Evolutionary conservation across 1,140 invertebrate species (phyloP), one percentile per base, ranked within the genome.

Genomic region (Anadara kagoshimensis): DNA sequence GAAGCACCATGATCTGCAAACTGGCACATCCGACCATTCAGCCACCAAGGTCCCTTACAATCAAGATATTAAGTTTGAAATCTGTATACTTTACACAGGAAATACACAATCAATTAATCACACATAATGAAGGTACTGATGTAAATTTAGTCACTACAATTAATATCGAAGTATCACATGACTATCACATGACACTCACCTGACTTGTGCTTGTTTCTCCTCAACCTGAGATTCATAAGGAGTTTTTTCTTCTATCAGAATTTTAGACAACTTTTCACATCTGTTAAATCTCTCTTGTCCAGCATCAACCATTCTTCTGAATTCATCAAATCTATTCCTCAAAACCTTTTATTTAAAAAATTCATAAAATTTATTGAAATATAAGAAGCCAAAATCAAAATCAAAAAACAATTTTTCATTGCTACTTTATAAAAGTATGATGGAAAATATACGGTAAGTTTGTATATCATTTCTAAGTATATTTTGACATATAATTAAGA

Each of bases 231-330:
- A 92, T 67, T 94, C 94, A 85, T 98, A 97, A 0, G 96, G 94
- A 86, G 94, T 96, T 78, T 97, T 95, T 70, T 94, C 95, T 0
- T 94, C 93, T 22, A 98, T 93, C 22, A 99, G 90, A 87, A 97
- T 96, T 82, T 94, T 95, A 3, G 97, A 96, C 58, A 98, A 89
- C 74, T 96, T 93, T 88, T 98, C 96, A 85, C 96, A 97, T 81
- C 96, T 94, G 84, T 94, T 95, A 84, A 98, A 98, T 77, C 97
- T 91, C 87, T 99, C 97, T 0, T 95, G 93, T 0, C 96, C 97
- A 44, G 95, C 94, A 83, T 98, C 96, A 20, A 99, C 94, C 64
- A 94, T 92, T 81, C 97, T 94, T 79, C 97, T 97, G 63, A 99
- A 94, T 86, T 99, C 97, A 79, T 98, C 96, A 89, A 99, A 99